Evolutionary conservation across 2,797 vertebrate genomes (phyloP).

Genomic region (Aldrovandia affinis): DNA sequence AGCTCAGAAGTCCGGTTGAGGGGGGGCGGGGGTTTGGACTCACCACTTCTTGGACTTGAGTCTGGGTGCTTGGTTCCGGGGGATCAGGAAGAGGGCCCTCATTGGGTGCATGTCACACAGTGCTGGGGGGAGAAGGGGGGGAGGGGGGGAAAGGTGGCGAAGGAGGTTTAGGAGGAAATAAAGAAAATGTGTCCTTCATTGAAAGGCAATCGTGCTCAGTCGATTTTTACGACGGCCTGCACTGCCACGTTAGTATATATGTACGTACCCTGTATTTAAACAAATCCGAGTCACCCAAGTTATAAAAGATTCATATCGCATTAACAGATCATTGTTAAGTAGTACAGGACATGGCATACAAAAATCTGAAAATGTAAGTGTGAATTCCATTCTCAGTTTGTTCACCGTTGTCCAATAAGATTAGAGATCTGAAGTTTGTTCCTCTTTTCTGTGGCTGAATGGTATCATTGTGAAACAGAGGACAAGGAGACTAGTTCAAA

Average conservation of each 20-base stretch:
- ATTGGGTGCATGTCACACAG: conserved; percentile 96
- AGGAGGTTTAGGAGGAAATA: not conserved
- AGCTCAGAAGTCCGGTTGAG: not conserved
- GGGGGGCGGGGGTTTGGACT: conserved; percentile 55
- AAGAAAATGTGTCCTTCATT: not conserved
- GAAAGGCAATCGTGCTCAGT: not conserved
- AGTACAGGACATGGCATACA: too few relatives aligned
- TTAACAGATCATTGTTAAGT: too few relatives aligned
- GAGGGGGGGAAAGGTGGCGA: not conserved
- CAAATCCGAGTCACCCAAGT: not conserved
- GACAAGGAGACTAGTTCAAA: too few relatives aligned
- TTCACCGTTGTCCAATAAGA: too few relatives aligned
- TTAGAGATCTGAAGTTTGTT: too few relatives aligned
- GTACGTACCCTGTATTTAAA: not conserved
- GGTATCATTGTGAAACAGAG: too few relatives aligned
- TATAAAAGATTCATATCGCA: not conserved
- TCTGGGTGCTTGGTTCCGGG: conserved; percentile 89
- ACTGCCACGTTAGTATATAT: not conserved
- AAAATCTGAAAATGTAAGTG: too few relatives aligned
- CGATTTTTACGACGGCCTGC: not conserved
- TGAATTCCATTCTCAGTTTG: too few relatives aligned
- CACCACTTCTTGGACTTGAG: conserved; percentile 96
- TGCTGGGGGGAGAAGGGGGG: conserved; percentile 65
- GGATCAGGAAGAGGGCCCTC: conserved; percentile 94
- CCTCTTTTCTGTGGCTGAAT: too few relatives aligned